phyloP scores from a whole-genome alignment of 2,113 vertebrate genomes.

The Dasyornis broadbenti region DNA sequence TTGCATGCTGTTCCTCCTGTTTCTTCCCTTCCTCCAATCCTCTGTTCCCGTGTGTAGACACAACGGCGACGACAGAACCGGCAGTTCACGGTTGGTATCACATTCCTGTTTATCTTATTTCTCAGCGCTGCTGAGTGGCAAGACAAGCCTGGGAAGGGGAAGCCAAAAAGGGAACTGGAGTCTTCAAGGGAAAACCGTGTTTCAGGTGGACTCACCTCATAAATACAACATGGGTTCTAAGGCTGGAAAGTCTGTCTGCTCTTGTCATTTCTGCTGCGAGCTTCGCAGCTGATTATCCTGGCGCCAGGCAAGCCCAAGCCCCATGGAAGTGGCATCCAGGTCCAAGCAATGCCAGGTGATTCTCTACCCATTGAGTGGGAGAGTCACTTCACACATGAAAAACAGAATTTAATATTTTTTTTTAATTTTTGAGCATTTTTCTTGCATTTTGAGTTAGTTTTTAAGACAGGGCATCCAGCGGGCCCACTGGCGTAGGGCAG shows the following conservation, averaged over 20 bases:
- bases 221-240: background rate
- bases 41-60: constrained; percentile 87
- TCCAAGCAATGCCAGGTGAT: background rate
- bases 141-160: constrained; percentile 76
- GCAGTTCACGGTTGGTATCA: constrained; percentile 88
- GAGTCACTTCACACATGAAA: background rate
- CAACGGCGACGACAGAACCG: constrained; percentile 83
- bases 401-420: background rate
- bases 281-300: background rate
- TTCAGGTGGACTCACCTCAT: constrained; percentile 44
- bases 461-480: accelerated
- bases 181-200: constrained; percentile 67
- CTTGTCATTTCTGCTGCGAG: constrained; percentile 62
- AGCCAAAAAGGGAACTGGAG: constrained; percentile 22
- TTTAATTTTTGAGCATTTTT: background rate
- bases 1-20: constrained; percentile 88
- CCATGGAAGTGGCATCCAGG: background rate
- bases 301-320: background rate
- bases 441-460: background rate
- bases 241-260: constrained; percentile 52
- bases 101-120: constrained; percentile 81
- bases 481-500: background rate
- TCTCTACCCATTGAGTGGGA: background rate
- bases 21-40: constrained; percentile 85
- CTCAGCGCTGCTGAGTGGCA: constrained; percentile 76